Evolutionary conservation across 1,140 invertebrate genomes (phyloP), one percentile per base, ranked within the genome.

Genomic region (Asbolus verrucosus): DNA sequence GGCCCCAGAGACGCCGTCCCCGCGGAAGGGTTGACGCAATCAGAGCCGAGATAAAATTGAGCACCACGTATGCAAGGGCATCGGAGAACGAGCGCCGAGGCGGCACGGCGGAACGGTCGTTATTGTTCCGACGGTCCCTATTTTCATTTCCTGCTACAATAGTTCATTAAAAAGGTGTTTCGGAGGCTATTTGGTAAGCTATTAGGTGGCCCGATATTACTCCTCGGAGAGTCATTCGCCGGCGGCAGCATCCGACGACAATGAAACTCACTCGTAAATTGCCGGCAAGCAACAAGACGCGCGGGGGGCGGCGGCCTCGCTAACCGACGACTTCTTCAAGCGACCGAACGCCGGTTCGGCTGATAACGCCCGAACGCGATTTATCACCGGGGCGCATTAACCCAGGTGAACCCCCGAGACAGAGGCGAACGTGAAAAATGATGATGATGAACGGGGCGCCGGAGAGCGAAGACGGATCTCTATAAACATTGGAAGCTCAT

Each of bases 81-180:
- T 71, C 50, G 62, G 66, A 38, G 67, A 68, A 72, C 67, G 65
- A 65, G 70, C 59, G 39, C 41, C 46, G 65, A 68, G 71, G 60
- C 24, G 18, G 18, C 21, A 14, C 13, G 31, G 67, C 33, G 31
- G 59, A 69, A 59, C 69, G 71, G 75, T 77, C 74, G 75, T 80
- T 80, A 78, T 76, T 74, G 77, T 75, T 77, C 73, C 72, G 72
- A 71, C 76, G 71, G 74, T 80, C 83, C 82, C 82, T 82, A 84
- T 83, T 86, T 86, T 86, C 85, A 87, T 87, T 87, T 87, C 84
- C 84, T 83, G 82, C 80, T 82, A 83, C 85, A 86, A 87, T 87
- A 87, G 86, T 87, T 88, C 87, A 88, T 88, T 88, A 88, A 88
- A 88, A 87, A 88, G 86, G 86, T 88, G 86, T 88, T 88, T 87